Conservation (phyloP, 2,797 vertebrate genomes). For the Pseudomugil gertrudae region DNA sequence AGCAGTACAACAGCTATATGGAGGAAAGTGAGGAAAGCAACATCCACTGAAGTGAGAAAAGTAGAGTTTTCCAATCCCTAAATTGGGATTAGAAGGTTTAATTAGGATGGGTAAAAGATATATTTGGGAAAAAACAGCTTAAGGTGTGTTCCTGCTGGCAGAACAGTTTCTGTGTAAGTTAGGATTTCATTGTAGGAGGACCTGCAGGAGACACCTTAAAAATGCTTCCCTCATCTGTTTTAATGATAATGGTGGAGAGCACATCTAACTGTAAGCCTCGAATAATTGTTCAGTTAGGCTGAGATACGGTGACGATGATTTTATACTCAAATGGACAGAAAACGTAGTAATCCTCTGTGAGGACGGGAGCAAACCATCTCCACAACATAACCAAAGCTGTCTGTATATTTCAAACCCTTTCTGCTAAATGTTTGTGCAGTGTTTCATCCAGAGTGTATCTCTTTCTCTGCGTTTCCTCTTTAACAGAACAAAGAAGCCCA, state of each 20-base stretch:
- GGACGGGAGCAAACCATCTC: background rate
- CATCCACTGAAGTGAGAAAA: slow-evolving; percentile 8
- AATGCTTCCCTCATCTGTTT: background rate
- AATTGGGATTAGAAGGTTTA: slow-evolving; percentile 26
- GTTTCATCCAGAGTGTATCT: slow-evolving; percentile 39
- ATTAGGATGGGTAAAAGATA: background rate
- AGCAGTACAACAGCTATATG: slow-evolving; percentile 42
- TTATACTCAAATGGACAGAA: background rate
- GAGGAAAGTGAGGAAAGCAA: slow-evolving; percentile 3
- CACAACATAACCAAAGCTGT: background rate
- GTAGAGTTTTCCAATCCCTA: background rate
- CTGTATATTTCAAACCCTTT: background rate
- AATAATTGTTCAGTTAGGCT: background rate
- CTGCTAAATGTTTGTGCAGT: slow-evolving; percentile 13
- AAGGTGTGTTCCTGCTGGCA: background rate
- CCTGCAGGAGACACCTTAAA: no score
- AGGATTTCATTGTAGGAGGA: background rate
- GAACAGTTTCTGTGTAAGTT: background rate
- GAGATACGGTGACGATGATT: background rate
- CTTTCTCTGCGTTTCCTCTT: slow-evolving; percentile 23
- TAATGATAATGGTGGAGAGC: background rate
- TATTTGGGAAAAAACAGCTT: background rate
- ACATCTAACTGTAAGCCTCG: background rate
- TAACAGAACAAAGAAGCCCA: slow-evolving; percentile 18
- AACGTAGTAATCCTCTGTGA: background rate